Conservation (phyloP, 92 coral and sea anemone species). For the Paramuricea clavata region DNA sequence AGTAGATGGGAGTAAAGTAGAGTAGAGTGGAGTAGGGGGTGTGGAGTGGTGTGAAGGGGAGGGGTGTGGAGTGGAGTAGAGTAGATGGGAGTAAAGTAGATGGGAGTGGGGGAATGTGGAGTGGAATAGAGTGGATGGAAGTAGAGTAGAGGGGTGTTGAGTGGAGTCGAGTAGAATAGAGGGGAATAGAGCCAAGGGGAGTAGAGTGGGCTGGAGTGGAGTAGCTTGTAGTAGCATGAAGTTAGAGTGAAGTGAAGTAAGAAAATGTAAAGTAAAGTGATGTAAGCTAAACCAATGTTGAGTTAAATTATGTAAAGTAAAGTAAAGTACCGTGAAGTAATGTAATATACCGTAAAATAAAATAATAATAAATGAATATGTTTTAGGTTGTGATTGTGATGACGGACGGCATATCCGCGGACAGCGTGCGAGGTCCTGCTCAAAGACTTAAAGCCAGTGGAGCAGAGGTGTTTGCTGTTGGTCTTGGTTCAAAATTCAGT, state of each 20-base stretch:
- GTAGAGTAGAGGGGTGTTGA: slow-evolving; percentile 1
- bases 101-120: not conserved
- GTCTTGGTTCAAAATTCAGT: slow-evolving; percentile 73
- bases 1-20: slow-evolving; percentile 7
- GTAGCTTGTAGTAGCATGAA: too few relatives aligned
- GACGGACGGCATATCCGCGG: slow-evolving; percentile 89
- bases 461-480: slow-evolving; percentile 80
- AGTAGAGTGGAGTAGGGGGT: slow-evolving; percentile 20
- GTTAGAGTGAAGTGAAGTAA: not conserved
- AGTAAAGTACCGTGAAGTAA: too few relatives aligned
- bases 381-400: slow-evolving; percentile 63
- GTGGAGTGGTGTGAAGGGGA: slow-evolving; percentile 18
- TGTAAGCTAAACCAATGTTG: too few relatives aligned
- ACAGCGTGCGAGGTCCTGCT: slow-evolving; percentile 76
- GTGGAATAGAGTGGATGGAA: not conserved
- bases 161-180: slow-evolving; percentile 25
- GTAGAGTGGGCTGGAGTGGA: slow-evolving; percentile 27
- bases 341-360: too few relatives aligned
- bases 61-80: slow-evolving; percentile 15
- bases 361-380: not conserved
- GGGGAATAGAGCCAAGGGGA: slow-evolving; percentile 18
- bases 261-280: too few relatives aligned
- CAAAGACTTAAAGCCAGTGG: slow-evolving; percentile 66
- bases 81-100: not conserved
- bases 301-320: too few relatives aligned